Base-by-base conservation (phyloP, 2,888 invertebrate genomes). In the Zelleria hepariella region DNA sequence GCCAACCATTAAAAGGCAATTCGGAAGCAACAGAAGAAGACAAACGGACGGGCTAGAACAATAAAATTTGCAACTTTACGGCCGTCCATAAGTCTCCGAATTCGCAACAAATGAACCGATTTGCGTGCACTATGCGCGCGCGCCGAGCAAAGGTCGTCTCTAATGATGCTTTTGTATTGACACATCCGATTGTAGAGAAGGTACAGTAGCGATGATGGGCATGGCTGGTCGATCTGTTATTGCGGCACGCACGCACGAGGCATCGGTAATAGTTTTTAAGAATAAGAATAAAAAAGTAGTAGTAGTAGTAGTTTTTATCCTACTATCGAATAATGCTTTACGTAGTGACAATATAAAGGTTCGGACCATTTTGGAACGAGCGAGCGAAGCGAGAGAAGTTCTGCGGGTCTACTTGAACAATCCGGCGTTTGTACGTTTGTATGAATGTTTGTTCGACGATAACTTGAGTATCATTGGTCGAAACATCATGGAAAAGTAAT, bases 131-230 rank as follows among this genome's bases (percentile, higher is more conserved):
- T 52, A 61, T 82, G 73, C 77, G 76, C 73, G 60, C 63, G 20
- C 59, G 58, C 57, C 66, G 65, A 64, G 70, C 73, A 69, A 82
- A 82, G 85, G 85, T 82, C 84, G 78, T 79, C 76, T 74, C 74
- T 78, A 80, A 82, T 80, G 79, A 80, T 66, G 65, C 77, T 72
- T 82, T 84, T 83, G 84, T 83, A 55, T 48, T 56, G 60, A 62
- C 62, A 60, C 63, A 62, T 23, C 25, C 23, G 25, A 64, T 64
- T 65, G 66, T 65, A 15, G 15, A 53, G 53, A 53, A 23, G 53
- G 25, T 25, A 25, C 53, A 53, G 49, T 49, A 49, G 49, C 49
- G 1, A 49, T 20, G 18, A 7, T 15, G 15, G 15, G 7, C 6
- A 18, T 1, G 18, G 2, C 7, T 18, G 15, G 5, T 32, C n/a